Conservation (phyloP, 2,888 invertebrate species). For the Brachypalpus laphriformis region DNA sequence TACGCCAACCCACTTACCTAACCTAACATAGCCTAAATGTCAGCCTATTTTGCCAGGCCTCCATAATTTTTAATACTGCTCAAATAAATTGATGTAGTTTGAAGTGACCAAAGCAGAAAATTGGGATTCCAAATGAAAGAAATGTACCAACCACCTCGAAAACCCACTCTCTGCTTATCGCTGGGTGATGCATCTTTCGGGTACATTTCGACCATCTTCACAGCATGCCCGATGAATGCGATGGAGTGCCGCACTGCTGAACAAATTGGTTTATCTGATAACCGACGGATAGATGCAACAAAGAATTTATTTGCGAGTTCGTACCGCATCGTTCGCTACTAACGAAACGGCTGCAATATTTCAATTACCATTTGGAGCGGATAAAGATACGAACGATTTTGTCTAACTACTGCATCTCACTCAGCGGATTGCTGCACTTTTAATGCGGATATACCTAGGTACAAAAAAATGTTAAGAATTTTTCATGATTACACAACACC, state of each 20-base stretch:
- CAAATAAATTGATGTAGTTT: too few relatives aligned
- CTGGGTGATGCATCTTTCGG: neutral
- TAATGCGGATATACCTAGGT: conserved; percentile 54
- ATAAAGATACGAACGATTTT: conserved; percentile 32
- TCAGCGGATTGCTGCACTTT: conserved; percentile 33
- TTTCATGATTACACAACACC: conserved; percentile 46
- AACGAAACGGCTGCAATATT: conserved; percentile 39
- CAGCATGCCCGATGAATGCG: conserved; percentile 5
- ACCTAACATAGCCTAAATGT: too few relatives aligned
- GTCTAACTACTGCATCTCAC: neutral
- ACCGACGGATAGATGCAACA: conserved; percentile 27
- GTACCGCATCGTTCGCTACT: neutral
- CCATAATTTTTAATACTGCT: too few relatives aligned
- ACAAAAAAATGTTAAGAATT: conserved; percentile 56
- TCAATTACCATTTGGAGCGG: conserved; percentile 62
- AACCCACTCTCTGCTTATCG: neutral
- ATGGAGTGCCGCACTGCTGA: conserved; percentile 31
- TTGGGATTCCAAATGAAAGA: too few relatives aligned
- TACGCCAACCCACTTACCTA: too few relatives aligned
- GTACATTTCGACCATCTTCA: conserved; percentile 2
- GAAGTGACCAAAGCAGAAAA: too few relatives aligned
- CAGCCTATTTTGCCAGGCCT: too few relatives aligned
- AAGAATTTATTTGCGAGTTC: conserved; percentile 11
- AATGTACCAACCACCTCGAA: neutral
- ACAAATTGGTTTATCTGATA: conserved; percentile 58